Base-by-base conservation (phyloP, 2,888 invertebrate species). In the Beris chalybata region DNA sequence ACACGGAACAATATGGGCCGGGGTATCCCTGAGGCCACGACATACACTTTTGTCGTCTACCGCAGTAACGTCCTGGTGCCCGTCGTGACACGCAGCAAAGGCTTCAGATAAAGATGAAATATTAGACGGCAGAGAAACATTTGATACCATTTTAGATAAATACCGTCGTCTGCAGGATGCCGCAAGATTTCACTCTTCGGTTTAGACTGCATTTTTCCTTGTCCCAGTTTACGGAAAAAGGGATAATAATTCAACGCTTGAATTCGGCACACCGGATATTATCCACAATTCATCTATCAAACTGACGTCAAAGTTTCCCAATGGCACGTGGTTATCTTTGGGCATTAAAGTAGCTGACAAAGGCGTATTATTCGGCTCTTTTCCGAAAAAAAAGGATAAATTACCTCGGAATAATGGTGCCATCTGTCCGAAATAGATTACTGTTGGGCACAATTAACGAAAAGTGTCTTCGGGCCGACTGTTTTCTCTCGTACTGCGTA, bases 391-490 rank as follows among this genome's bases (percentile, higher is more conserved):
- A 61, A 65, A 58, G 65, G 67, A 67, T 64, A 67, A 67, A 67
- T 67, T 67, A 67, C 67, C 54, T 65, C 59, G 15, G 65, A 67
- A 61, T 61, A 61, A 67, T 67, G 67, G 55, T 67, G 59, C 67
- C 67, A 67, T 67, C 67, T 67, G 67, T 61, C 67, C 52, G 43
- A 67, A 65, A 58, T 65, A 64, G 52, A 67, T 59, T 50, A 47
- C 65, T 59, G 65, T 47, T 15, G 64, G 61, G 65, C 64, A 64
- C 67, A 67, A 67, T 67, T 67, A 67, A 67, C 59, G 56, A 48
- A 38, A 45, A 31, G 54, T 55, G 50, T 59, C 64, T 57, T 54
- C 15, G 61, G 48, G 61, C 43, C 11, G 22, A 22, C 22, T 22
- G 22, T 22, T 22, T 22, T 22, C 22, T 22, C 22, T 3, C 22